Evolutionary conservation across 2,113 vertebrate species (phyloP), one percentile per base, ranked within the genome.

Genomic region (Fulica atra): DNA sequence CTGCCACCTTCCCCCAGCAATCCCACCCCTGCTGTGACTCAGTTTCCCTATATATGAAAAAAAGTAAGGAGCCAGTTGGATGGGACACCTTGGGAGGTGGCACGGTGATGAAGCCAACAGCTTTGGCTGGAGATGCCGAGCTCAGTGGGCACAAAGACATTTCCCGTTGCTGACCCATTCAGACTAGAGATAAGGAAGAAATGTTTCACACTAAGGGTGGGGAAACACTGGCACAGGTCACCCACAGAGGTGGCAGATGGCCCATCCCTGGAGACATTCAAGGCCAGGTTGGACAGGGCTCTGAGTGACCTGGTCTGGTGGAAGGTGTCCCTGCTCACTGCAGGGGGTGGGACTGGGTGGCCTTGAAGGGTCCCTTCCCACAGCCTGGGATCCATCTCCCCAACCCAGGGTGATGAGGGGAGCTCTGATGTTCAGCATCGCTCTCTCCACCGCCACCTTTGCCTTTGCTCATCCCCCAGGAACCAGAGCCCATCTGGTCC

Each of bases 401-500:
- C 83, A 65, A 63, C 16, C 16, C 33, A 2, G 64, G 54, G 40
- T 1, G 5, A 44, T 28, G 0, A 0, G 21, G 36, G 42, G 26
- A 29, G 18, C 56, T 86, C 38, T 1, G 0, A 7, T 46, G 54
- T 59, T 54, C 9, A 73, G 61, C 71, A 61, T 33, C 59, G 35
- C 40, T 44, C 40, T 57, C 70, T 53, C 33, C 0, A 0, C 84
- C 60, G 61, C 89, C 5, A 36, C 80, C 65, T 65, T 65, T 70
- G 74, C 50, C 69, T 91, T 73, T 71, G 50, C 87, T 91, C 89
- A 90, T 92, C 69, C 88, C 90, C 46, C 82, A 86, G 86, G 83
- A 88, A 77, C 31, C 11, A 28, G 33, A 81, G 28, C 40, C 81
- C 92, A 93, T 95, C 96, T 95, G 95, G 80, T 86, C 68, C 81